phyloP scores from a whole-genome alignment of 2,888 invertebrate genomes.

The Nysson spinosus region DNA sequence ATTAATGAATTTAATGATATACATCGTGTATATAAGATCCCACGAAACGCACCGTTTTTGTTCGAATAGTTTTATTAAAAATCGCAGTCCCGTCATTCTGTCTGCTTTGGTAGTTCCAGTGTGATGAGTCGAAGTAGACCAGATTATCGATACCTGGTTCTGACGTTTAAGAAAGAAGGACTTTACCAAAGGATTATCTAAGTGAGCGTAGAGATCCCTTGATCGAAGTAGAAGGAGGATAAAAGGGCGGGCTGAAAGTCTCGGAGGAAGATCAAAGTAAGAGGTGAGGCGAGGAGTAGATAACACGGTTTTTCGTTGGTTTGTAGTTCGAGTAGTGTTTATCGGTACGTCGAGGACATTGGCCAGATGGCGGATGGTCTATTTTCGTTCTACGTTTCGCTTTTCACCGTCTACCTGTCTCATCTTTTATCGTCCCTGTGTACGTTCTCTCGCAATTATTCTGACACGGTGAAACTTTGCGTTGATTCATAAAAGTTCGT shows the following conservation, averaged over 20 bases:
- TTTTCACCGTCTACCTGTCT: slow-evolving; percentile 52
- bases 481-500: too few species aligned
- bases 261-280: neutral
- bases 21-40: too few species aligned
- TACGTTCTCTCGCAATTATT: neutral
- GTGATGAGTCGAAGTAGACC: too few species aligned
- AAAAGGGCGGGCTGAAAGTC: slow-evolving; percentile 21
- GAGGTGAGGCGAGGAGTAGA: slow-evolving; percentile 25
- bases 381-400: slow-evolving; percentile 64
- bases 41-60: too few species aligned
- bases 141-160: slow-evolving; percentile 22
- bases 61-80: too few species aligned
- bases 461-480: neutral
- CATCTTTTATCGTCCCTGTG: slow-evolving; percentile 39
- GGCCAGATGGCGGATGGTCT: slow-evolving; percentile 72
- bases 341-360: slow-evolving; percentile 69
- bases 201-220: slow-evolving; percentile 32
- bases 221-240: slow-evolving; percentile 34
- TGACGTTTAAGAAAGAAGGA: slow-evolving; percentile 11
- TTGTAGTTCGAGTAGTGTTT: slow-evolving; percentile 62
- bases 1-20: too few species aligned
- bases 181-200: slow-evolving; percentile 16
- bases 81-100: too few species aligned
- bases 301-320: slow-evolving; percentile 56
- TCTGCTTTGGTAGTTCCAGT: too few species aligned